Evolutionary conservation across 1,140 invertebrate genomes (phyloP).

Genomic region (Drosophila parabipectinata): DNA sequence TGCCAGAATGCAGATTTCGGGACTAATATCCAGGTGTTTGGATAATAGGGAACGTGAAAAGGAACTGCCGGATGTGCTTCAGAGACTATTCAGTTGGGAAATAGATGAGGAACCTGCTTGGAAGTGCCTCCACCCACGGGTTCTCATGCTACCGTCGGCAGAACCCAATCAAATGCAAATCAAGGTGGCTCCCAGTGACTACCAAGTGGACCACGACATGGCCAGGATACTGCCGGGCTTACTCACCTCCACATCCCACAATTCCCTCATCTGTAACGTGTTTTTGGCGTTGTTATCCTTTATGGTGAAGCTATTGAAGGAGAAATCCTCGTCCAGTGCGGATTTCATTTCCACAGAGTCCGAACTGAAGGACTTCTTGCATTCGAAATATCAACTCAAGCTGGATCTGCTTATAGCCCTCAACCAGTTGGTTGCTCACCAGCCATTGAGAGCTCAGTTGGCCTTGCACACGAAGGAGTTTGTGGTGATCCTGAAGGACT

Average conservation of each 20-base stretch:
- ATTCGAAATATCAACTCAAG: conserved; percentile 61
- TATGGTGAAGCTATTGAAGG: conserved; percentile 30
- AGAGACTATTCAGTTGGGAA: conserved; percentile 44
- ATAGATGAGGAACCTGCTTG: conserved; percentile 8
- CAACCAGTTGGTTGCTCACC: conserved; percentile 61
- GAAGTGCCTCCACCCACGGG: conserved; percentile 46
- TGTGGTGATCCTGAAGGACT: conserved; percentile 41
- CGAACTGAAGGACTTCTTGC: conserved; percentile 63
- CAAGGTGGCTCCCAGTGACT: conserved; percentile 42
- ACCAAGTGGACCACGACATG: conserved; percentile 28
- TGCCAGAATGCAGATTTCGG: conserved; percentile 11
- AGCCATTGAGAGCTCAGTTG: conserved; percentile 64
- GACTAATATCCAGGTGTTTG: conserved; percentile 57
- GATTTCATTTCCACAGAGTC: conserved; percentile 63
- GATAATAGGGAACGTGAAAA: conserved; percentile 48
- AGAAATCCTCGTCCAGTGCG: conserved; percentile 2
- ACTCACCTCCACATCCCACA: conserved; percentile 44
- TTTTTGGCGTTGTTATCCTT: conserved; percentile 60
- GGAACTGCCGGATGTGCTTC: conserved; percentile 50
- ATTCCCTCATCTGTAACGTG: conserved; percentile 62
- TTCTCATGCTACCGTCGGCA: conserved; percentile 21
- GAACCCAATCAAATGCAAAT: conserved; percentile 14
- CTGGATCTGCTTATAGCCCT: conserved; percentile 69
- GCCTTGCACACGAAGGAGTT: conserved; percentile 54
- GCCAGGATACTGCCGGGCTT: conserved; percentile 37